Evolutionary conservation across 1,140 invertebrate genomes (phyloP).

Genomic region (Drosophila pruinosa): DNA sequence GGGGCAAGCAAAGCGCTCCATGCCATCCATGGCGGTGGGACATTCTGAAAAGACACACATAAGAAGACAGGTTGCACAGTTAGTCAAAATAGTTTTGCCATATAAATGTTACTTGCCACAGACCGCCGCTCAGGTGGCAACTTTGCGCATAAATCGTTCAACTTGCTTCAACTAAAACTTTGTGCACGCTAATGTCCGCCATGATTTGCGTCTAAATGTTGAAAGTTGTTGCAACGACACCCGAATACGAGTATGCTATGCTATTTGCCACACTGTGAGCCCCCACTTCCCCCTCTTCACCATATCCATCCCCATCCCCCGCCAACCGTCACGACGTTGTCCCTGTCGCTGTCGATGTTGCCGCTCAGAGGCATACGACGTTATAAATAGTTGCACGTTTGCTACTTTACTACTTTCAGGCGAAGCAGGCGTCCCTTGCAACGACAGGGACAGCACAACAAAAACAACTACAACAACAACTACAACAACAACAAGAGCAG

Average conservation of each 20-base stretch:
- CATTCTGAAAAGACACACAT: conserved; percentile 88
- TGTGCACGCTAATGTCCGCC: conserved; percentile 76
- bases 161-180: conserved; percentile 53
- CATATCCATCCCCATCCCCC: background rate
- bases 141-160: conserved; percentile 78
- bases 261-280: conserved; percentile 23
- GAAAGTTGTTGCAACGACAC: conserved; percentile 47
- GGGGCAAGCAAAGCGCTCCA: conserved; percentile 97
- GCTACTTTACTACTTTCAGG: conserved; percentile 59
- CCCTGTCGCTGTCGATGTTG: conserved; percentile 23
- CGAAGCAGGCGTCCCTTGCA: conserved; percentile 30
- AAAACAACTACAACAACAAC: conserved; percentile 15
- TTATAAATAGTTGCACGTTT: conserved; percentile 74
- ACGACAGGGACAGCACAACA: background rate
- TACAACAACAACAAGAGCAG: background rate
- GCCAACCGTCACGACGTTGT: background rate
- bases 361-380: conserved; percentile 51
- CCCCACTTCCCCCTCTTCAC: background rate
- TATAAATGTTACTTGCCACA: conserved; percentile 8
- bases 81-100: conserved; percentile 56
- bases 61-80: conserved; percentile 34
- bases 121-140: conserved; percentile 45
- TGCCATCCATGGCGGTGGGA: conserved; percentile 94
- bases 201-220: conserved; percentile 80
- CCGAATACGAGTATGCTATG: conserved; percentile 73